A percentile compares a stretch with the other conserved stretches of the same genome.
phyloP scores from a whole-genome alignment of 2,113 vertebrate species.

The Mesoclemmys tuberculata region DNA sequence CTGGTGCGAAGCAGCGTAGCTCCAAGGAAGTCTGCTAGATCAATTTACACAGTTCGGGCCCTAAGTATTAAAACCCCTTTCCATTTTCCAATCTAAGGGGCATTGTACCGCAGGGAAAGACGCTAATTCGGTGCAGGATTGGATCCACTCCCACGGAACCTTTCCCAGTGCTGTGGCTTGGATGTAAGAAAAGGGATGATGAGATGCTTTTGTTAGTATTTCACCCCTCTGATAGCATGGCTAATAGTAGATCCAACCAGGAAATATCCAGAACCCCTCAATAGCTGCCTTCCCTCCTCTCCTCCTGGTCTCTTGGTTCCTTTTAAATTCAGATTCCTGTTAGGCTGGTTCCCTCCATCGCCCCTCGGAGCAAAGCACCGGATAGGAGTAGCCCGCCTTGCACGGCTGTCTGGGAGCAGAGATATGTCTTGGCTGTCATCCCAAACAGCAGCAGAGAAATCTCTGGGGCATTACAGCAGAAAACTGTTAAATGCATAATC shows the following conservation, averaged over 20 bases:
- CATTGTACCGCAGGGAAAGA: background rate
- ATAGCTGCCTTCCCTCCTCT: background rate
- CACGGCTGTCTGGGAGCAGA: background rate
- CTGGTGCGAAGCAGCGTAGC: background rate
- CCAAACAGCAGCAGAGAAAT: rapidly evolving
- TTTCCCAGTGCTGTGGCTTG: background rate
- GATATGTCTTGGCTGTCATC: constrained; percentile 2
- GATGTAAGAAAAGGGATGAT: background rate
- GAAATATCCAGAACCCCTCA: background rate
- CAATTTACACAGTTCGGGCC: background rate
- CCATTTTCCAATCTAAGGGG: background rate
- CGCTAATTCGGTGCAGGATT: background rate
- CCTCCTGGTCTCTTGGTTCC: background rate
- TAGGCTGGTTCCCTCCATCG: background rate
- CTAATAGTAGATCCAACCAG: background rate
- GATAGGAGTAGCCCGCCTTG: background rate
- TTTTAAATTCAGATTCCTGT: background rate
- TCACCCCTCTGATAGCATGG: background rate
- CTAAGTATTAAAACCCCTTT: background rate
- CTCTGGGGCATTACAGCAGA: constrained; percentile 1
- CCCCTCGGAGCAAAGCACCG: background rate
- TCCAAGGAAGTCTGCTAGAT: background rate
- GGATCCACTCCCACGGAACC: background rate
- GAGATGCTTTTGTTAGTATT: background rate
- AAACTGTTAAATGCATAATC: background rate